phyloP scores from a whole-genome alignment of 2,888 invertebrate species.

The Spodoptera picta region DNA sequence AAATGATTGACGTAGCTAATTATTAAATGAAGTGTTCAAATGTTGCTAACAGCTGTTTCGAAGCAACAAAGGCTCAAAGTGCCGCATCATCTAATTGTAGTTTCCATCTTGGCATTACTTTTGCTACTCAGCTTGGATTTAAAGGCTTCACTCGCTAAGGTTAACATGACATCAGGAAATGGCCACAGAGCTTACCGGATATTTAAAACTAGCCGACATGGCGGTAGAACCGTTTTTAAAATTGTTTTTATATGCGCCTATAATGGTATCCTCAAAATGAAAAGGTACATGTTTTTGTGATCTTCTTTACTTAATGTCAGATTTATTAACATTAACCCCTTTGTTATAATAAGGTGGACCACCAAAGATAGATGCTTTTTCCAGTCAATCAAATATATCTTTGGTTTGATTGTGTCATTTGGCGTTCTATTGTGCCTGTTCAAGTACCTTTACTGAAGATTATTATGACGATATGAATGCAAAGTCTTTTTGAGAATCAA shows the following conservation, averaged over 20 bases:
- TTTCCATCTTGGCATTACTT: conserved; percentile 18
- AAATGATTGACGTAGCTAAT: conserved; percentile 38
- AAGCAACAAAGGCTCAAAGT: conserved; percentile 3
- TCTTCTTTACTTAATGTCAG: too few relatives aligned
- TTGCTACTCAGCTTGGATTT: background rate
- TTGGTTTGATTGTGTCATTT: too few relatives aligned
- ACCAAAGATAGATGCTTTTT: too few relatives aligned
- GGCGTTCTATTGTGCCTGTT: too few relatives aligned
- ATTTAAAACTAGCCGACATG: background rate
- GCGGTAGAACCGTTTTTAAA: background rate
- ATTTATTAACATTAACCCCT: too few relatives aligned
- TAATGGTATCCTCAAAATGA: too few relatives aligned
- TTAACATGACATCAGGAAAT: conserved; percentile 20
- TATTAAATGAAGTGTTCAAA: conserved; percentile 30
- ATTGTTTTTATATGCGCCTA: background rate
- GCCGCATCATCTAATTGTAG: conserved; percentile 28
- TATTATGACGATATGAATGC: too few relatives aligned
- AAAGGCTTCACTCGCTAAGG: background rate
- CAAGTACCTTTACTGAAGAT: too few relatives aligned
- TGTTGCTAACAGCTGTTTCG: conserved; percentile 22
- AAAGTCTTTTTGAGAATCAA: too few relatives aligned
- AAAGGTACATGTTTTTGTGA: too few relatives aligned
- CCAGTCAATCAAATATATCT: too few relatives aligned
- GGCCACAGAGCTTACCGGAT: background rate
- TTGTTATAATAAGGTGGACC: too few relatives aligned